Percentiles rank a stretch among this genome's conserved stretches.
Conservation (phyloP, 2,113 vertebrate genomes). For the Pontoporia blainvillei region DNA sequence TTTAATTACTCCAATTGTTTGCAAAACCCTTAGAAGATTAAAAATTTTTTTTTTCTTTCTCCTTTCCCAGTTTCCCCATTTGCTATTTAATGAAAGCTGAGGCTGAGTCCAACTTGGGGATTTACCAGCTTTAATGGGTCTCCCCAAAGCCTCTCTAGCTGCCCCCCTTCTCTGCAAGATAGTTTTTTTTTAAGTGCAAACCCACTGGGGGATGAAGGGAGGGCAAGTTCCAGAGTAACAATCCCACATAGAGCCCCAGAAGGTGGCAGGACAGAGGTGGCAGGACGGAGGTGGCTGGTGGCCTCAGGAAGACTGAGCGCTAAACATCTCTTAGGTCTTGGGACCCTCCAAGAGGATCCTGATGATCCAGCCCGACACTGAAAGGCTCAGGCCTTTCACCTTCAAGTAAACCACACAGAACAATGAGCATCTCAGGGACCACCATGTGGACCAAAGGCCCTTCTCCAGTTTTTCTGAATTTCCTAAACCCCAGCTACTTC, state of each 20-base stretch:
- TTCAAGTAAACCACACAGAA: background rate
- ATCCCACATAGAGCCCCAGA: background rate
- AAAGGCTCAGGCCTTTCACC: background rate
- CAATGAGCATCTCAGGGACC: background rate
- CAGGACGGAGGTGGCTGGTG: background rate
- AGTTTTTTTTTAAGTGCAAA: background rate
- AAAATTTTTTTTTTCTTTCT: background rate
- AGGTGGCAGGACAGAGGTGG: background rate
- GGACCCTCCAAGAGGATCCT: background rate
- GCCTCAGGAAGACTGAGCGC: background rate
- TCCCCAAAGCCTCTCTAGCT: background rate
- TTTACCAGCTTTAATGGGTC: background rate
- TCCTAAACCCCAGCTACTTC: background rate
- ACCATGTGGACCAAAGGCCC: background rate
- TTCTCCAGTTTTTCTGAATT: background rate
- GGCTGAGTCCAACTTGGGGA: background rate
- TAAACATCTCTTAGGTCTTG: background rate
- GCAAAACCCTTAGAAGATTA: conserved; percentile 69
- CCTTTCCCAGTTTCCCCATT: background rate
- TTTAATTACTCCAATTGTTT: conserved; percentile 75
- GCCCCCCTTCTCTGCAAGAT: background rate
- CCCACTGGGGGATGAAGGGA: background rate
- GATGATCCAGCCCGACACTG: background rate
- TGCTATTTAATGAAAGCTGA: background rate
- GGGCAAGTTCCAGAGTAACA: background rate